Evolutionary conservation across 2,797 vertebrate genomes (phyloP).

Genomic region (Anableps anableps): DNA sequence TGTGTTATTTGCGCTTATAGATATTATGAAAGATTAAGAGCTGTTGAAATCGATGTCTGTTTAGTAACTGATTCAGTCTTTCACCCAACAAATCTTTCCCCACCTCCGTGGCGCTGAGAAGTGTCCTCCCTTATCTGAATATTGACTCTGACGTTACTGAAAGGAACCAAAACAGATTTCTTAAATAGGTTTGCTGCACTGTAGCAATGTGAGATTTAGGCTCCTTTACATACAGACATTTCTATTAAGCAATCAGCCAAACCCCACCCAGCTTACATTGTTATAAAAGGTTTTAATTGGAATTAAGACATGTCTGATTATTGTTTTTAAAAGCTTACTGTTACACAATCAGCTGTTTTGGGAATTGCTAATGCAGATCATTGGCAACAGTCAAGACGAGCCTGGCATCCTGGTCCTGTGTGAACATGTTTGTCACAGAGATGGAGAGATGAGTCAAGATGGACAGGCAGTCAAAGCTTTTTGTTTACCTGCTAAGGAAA

Average conservation of each 20-base stretch:
- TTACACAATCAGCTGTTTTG: not conserved
- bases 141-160: not conserved
- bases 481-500: not conserved
- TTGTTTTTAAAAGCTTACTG: not conserved
- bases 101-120: not conserved
- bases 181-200: not conserved
- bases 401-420: not conserved
- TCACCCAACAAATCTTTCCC: not conserved
- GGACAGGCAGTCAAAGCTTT: not conserved
- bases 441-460: not conserved
- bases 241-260: not conserved
- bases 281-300: not conserved
- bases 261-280: not conserved
- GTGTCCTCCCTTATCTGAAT: not conserved
- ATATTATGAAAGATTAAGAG: not conserved
- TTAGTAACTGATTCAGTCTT: not conserved
- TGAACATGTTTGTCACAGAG: not conserved
- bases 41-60: not conserved
- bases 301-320: not conserved
- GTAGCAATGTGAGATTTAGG: not conserved
- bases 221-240: not conserved
- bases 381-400: not conserved
- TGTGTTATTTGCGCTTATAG: not conserved
- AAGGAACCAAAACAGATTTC: not conserved
- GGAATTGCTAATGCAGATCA: not conserved